These are phyloP conservation scores for Calyptommatus sinebrachiatus DNA, from an alignment of 2,113 vertebrate species.

Conservation along the genomic window DNA sequence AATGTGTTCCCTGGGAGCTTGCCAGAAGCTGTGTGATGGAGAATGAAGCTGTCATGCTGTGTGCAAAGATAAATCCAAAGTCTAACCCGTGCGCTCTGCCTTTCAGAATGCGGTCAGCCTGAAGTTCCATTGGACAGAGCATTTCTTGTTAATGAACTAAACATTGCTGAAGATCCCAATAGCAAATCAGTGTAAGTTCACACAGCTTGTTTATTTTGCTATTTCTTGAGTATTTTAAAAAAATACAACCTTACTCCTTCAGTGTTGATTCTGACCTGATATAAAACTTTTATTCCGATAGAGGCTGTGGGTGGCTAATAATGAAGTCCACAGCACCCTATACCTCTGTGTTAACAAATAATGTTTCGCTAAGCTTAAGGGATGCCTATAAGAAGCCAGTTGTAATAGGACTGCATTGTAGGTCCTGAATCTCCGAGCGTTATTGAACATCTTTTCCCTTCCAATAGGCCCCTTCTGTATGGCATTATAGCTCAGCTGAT, in stretches of 20 bases:
- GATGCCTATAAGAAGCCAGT: too few relatives aligned
- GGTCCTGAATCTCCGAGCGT: too few relatives aligned
- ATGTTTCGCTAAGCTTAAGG: neutral
- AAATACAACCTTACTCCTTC: too few relatives aligned
- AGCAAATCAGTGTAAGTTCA: constrained; percentile 11
- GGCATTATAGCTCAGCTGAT: constrained; percentile 87
- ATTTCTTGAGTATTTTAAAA: neutral
- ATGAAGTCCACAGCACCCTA: too few relatives aligned
- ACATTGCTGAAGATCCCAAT: constrained; percentile 72
- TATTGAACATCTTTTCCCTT: constrained; percentile 22
- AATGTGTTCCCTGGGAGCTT: too few relatives aligned
- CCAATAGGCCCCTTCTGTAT: constrained; percentile 89
- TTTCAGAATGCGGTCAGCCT: constrained; percentile 89
- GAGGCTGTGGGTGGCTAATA: neutral
- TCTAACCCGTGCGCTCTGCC: neutral
- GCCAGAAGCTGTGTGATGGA: too few relatives aligned
- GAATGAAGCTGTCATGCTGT: too few relatives aligned
- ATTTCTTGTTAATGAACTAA: constrained; percentile 88
- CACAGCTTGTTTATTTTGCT: neutral
- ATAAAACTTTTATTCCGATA: neutral
- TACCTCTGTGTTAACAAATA: too few relatives aligned
- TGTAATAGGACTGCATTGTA: neutral
- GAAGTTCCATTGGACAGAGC: constrained; percentile 85
- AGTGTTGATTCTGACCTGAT: neutral
- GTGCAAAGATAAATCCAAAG: neutral